A percentile compares a stretch with the other conserved stretches of the same genome.
phyloP scores from a whole-genome alignment of 92 coral and sea anemone species.

The Galaxea fascicularis region DNA sequence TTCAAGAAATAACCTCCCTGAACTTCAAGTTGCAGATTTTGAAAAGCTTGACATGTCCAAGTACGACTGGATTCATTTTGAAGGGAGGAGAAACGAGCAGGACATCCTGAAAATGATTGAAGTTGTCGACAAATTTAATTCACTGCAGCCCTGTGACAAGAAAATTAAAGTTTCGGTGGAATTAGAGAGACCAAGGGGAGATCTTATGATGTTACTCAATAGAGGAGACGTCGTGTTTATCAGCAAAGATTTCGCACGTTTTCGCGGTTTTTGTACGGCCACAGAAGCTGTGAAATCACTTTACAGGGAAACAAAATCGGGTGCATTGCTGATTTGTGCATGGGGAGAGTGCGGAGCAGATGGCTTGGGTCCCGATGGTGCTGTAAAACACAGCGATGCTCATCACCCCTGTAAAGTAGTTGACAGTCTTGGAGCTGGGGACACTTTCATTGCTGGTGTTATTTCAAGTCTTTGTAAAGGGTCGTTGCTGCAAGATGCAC shows the following conservation, averaged over 20 bases:
- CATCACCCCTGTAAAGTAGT: constrained; percentile 70
- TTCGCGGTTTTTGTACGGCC: constrained; percentile 70
- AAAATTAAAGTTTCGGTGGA: constrained; percentile 84
- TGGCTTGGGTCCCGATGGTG: constrained; percentile 69
- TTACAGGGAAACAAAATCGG: constrained; percentile 29
- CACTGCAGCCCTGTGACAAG: not conserved
- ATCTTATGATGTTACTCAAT: constrained; percentile 49
- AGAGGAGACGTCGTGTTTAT: constrained; percentile 80
- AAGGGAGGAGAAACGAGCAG: constrained; percentile 80
- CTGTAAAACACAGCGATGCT: constrained; percentile 69
- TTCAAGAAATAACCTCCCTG: constrained; percentile 78
- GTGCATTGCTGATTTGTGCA: constrained; percentile 73
- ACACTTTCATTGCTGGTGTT: constrained; percentile 88
- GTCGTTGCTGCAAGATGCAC: constrained; percentile 64
- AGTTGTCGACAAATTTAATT: constrained; percentile 61
- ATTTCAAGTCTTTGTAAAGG: constrained; percentile 66
- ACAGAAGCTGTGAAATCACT: constrained; percentile 70
- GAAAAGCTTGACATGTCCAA: constrained; percentile 61
- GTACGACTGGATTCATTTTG: constrained; percentile 91
- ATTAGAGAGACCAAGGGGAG: constrained; percentile 75
- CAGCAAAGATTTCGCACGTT: constrained; percentile 82
- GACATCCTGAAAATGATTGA: constrained; percentile 81
- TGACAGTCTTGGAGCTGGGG: constrained; percentile 96
- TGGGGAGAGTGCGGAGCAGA: constrained; percentile 92
- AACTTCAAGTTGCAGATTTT: constrained; percentile 65